Conservation (phyloP, 2,113 vertebrate genomes). For the Ailurus styani region DNA sequence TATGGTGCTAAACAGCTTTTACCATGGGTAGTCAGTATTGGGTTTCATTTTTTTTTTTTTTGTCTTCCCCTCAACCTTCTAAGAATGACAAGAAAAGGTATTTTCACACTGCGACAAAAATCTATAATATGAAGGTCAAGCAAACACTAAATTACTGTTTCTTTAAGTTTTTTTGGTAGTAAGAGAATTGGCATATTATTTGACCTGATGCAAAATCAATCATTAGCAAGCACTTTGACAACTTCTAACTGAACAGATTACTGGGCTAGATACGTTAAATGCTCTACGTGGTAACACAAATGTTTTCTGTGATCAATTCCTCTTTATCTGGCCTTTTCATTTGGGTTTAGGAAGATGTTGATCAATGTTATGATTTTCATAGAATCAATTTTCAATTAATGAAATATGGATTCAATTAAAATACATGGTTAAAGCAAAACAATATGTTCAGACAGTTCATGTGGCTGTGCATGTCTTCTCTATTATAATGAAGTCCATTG, state of each 20-base stretch:
- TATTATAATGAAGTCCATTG: neutral
- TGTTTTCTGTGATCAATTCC: conserved; percentile 13
- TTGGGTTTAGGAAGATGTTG: neutral
- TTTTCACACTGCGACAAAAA: neutral
- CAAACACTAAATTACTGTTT: conserved; percentile 44
- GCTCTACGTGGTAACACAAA: conserved; percentile 24
- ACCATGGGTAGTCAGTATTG: conserved; percentile 42
- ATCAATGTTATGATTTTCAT: conserved; percentile 50
- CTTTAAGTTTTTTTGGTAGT: conserved; percentile 43
- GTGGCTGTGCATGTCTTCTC: neutral
- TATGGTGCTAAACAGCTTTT: conserved; percentile 45
- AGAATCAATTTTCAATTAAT: conserved; percentile 40
- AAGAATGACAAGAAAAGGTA: neutral
- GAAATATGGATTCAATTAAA: conserved; percentile 18
- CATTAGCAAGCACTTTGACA: conserved; percentile 59
- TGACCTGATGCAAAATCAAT: conserved; percentile 48
- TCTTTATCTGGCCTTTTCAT: conserved; percentile 41
- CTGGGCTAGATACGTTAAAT: conserved; percentile 30
- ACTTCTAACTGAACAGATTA: conserved; percentile 63
- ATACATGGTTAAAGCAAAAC: neutral
- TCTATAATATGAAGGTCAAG: neutral
- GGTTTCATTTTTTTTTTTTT: neutral
- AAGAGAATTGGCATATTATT: conserved; percentile 61
- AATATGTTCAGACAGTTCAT: neutral
- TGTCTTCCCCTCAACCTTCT: neutral